phyloP scores from a whole-genome alignment of 2,113 vertebrate genomes.

The Pithys albifrons region DNA sequence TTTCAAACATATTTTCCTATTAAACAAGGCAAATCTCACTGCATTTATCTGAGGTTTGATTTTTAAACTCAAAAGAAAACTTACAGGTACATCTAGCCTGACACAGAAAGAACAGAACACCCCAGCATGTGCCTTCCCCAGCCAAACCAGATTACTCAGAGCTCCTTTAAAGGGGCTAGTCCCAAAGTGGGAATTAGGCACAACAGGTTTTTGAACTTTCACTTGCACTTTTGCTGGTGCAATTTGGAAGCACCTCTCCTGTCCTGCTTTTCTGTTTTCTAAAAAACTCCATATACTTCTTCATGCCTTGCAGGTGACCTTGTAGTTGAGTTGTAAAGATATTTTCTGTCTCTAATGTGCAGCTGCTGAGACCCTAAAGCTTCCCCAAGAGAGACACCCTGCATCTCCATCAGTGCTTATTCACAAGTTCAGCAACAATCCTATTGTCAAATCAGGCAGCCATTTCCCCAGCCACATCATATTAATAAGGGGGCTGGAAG shows the following conservation, averaged over 20 bases:
- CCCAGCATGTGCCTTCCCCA: background rate
- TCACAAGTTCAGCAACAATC: background rate
- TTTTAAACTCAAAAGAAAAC: background rate
- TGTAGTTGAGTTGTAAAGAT: background rate
- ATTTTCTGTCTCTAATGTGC: background rate
- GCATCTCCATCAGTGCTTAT: background rate
- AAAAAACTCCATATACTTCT: background rate
- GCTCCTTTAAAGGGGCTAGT: background rate
- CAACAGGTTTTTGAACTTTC: background rate
- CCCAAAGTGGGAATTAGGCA: background rate
- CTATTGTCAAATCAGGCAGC: background rate
- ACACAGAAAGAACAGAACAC: background rate
- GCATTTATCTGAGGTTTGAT: background rate
- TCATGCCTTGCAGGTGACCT: background rate
- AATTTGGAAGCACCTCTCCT: background rate
- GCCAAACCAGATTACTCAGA: background rate
- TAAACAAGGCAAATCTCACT: background rate
- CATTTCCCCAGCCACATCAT: background rate
- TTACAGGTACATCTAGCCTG: background rate
- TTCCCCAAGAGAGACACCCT: background rate
- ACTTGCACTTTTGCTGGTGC: background rate
- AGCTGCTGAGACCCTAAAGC: background rate
- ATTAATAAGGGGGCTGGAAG: background rate
- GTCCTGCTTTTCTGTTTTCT: background rate
- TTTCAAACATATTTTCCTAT: background rate